These are phyloP conservation scores for Carassius auratus DNA, from an alignment of 2,113 vertebrate species.

Conservation along the genomic window DNA sequence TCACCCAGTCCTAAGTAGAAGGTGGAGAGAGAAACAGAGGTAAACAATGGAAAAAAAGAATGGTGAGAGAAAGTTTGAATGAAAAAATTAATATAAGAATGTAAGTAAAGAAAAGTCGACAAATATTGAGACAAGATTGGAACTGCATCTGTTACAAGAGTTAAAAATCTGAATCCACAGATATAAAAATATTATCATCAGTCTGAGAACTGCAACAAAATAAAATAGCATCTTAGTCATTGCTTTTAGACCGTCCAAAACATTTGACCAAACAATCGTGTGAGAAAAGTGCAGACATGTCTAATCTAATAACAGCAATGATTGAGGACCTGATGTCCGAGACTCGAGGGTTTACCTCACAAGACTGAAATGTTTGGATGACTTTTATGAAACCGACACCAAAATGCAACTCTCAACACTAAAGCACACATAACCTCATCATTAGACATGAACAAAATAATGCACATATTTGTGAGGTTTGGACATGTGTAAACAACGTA, in stretches of 20 bases:
- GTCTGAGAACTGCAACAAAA: background rate
- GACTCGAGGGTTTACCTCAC: background rate
- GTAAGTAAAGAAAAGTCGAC: background rate
- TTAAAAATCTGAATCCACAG: background rate
- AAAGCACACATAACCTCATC: background rate
- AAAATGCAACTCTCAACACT: background rate
- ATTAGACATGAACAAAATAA: background rate
- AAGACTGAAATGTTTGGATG: background rate
- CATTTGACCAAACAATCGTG: background rate
- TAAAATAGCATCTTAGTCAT: background rate
- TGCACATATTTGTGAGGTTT: background rate
- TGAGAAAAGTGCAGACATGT: background rate
- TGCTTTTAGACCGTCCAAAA: background rate
- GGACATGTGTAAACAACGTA: background rate
- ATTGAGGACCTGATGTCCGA: background rate
- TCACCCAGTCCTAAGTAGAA: background rate
- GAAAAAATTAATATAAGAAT: conserved; percentile 44
- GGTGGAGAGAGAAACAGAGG: background rate
- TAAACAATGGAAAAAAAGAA: conserved; percentile 55
- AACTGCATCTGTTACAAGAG: conserved; percentile 1
- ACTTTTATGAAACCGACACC: background rate
- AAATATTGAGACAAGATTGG: background rate
- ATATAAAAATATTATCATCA: background rate
- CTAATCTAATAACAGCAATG: conserved; percentile 3
- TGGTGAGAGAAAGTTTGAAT: conserved; percentile 57